Percentiles rank a stretch among this genome's conserved stretches.
These are phyloP conservation scores for Oenanthe oenanthe DNA, from an alignment of 2,113 vertebrate species.

Conservation along the genomic window DNA sequence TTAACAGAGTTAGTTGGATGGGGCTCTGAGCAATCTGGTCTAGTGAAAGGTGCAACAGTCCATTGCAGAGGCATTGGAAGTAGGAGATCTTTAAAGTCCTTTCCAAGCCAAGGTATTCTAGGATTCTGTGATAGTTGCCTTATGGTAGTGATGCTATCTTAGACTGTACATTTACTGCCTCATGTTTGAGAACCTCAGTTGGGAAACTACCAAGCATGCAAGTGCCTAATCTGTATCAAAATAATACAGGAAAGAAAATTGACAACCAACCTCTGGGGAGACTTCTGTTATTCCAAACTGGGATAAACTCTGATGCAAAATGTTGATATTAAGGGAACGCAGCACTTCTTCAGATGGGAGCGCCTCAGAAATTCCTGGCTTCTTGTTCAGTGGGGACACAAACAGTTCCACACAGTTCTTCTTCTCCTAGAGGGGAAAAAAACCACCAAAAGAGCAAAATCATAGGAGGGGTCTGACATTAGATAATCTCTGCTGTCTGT, in stretches of 20 bases:
- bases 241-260: neutral
- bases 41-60: neutral
- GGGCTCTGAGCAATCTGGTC: neutral
- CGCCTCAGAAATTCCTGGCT: conserved; percentile 78
- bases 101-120: neutral
- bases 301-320: conserved; percentile 86
- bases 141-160: neutral
- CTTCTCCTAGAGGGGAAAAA: conserved; percentile 76
- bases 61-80: neutral
- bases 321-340: conserved; percentile 87
- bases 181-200: neutral
- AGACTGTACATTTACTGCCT: neutral
- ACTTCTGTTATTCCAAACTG: conserved; percentile 91
- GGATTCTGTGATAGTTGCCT: neutral
- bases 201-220: neutral
- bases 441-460: neutral
- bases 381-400: conserved; percentile 84
- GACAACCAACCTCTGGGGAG: conserved; percentile 85
- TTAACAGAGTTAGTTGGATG: neutral
- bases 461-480: neutral
- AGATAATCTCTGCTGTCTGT: neutral
- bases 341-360: conserved; percentile 89
- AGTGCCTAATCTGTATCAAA: neutral
- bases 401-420: conserved; percentile 92
- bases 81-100: neutral